Evolutionary conservation across 2,888 invertebrate species (phyloP).

Genomic region (Mythimna loreyi): DNA sequence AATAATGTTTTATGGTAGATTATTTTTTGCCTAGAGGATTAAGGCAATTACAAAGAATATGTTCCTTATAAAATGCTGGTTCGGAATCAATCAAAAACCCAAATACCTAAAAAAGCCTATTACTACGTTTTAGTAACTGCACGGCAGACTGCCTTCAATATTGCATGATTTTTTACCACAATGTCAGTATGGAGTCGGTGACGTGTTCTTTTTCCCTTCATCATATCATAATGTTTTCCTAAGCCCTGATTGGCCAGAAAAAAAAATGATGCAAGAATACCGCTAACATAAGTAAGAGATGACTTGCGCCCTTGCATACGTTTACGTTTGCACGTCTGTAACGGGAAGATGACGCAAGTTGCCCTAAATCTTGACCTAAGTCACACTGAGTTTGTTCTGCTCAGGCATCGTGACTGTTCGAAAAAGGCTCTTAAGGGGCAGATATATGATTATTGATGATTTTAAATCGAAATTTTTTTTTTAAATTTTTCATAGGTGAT

Average conservation of each 20-base stretch:
- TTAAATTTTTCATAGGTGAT: no score
- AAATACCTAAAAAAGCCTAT: no score
- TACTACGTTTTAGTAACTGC: no score
- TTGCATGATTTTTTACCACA: background rate
- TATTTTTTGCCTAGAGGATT: no score
- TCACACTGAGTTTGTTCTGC: constrained; percentile 7
- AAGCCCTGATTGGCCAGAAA: constrained; percentile 6
- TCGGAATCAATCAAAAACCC: no score
- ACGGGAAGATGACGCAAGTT: constrained; percentile 16
- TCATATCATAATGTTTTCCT: background rate
- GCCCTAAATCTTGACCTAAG: constrained; percentile 44
- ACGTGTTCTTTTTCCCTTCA: background rate
- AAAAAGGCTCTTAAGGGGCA: background rate
- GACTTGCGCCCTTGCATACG: constrained; percentile 15
- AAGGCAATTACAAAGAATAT: no score
- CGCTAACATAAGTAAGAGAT: constrained; percentile 13
- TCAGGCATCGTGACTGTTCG: background rate
- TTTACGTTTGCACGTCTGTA: constrained; percentile 8
- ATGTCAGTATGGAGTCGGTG: no score
- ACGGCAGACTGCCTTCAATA: background rate
- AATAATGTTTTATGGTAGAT: no score
- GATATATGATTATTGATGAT: no score
- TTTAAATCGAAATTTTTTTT: no score
- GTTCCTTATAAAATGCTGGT: no score
- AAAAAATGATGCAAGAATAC: constrained; percentile 14